Conservation (phyloP, 2,797 vertebrate species). For the Delichon dasypus region DNA sequence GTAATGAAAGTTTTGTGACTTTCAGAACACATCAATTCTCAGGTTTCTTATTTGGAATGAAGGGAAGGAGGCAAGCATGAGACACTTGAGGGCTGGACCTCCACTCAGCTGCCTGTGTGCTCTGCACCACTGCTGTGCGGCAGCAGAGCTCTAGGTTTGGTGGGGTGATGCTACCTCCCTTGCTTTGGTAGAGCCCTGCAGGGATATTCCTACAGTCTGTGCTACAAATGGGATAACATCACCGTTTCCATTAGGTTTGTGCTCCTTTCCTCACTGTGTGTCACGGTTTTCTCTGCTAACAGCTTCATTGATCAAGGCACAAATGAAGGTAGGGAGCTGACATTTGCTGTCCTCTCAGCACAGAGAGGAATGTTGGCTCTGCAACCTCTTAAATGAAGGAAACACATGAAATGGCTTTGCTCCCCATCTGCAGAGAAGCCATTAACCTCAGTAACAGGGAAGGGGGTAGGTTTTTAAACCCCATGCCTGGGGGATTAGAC, state of each 20-base stretch:
- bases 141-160: background rate
- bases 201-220: background rate
- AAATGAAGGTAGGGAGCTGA: background rate
- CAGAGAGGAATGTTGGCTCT: background rate
- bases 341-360: background rate
- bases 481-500: background rate
- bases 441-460: background rate
- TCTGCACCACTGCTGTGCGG: background rate
- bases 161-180: background rate
- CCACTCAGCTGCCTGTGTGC: background rate
- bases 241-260: background rate
- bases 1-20: background rate
- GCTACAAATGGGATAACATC: background rate
- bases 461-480: background rate
- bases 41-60: background rate
- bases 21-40: background rate
- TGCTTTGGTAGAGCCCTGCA: background rate
- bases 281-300: background rate
- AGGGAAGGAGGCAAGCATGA: rapidly evolving
- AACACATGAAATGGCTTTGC: background rate
- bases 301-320: conserved; percentile 7
- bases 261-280: background rate
- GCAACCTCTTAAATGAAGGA: background rate
- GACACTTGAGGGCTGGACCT: background rate
- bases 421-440: background rate